phyloP scores from a whole-genome alignment of 2,888 invertebrate genomes.

The Peribatodes rhomboidaria region DNA sequence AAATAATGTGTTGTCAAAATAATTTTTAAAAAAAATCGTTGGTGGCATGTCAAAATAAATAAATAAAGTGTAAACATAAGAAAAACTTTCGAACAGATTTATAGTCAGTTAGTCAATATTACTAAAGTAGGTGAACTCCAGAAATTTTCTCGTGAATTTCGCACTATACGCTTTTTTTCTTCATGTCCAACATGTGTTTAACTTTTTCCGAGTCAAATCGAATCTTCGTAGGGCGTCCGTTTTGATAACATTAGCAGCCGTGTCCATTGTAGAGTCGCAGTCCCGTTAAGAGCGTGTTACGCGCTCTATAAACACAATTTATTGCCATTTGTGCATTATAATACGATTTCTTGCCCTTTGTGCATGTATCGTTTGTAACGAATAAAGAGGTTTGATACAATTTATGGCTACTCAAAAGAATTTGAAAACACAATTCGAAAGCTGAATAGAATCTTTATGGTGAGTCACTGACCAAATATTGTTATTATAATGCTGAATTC shows the following conservation, averaged over 20 bases:
- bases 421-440: background rate
- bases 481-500: too few species aligned
- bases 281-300: slow-evolving; percentile 54
- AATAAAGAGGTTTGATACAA: slow-evolving; percentile 11
- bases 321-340: slow-evolving; percentile 50
- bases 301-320: slow-evolving; percentile 56
- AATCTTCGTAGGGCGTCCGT: slow-evolving; percentile 22
- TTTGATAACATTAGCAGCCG: slow-evolving; percentile 25
- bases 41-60: too few species aligned
- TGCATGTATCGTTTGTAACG: slow-evolving; percentile 19
- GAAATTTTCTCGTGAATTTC: too few species aligned
- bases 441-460: background rate
- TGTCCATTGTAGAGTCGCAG: slow-evolving; percentile 35
- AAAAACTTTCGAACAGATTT: too few species aligned
- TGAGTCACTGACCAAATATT: too few species aligned
- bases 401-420: background rate
- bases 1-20: too few species aligned
- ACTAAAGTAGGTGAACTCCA: too few species aligned
- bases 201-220: background rate
- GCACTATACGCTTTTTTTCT: too few species aligned
- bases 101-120: too few species aligned
- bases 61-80: too few species aligned
- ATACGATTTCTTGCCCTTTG: slow-evolving; percentile 37
- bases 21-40: too few species aligned
- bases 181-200: too few species aligned